A percentile compares a stretch with the other conserved stretches of the same genome.
phyloP scores from a whole-genome alignment of 2,797 vertebrate genomes.

The Coccyzus lansbergi region DNA sequence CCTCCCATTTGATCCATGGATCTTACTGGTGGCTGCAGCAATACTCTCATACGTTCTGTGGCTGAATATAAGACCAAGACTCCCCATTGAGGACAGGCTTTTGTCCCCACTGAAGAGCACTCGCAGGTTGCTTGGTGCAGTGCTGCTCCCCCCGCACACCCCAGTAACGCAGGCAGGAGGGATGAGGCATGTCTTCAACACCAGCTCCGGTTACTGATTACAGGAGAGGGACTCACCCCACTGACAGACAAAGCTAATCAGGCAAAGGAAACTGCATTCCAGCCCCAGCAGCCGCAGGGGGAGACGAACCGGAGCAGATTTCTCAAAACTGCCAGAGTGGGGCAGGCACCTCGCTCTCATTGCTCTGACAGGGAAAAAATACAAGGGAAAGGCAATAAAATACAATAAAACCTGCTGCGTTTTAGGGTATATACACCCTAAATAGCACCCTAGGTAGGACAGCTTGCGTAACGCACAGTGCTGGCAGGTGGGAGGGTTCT shows the following conservation, averaged over 20 bases:
- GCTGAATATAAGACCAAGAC: not conserved
- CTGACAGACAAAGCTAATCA: constrained; percentile 38
- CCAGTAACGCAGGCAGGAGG: not conserved
- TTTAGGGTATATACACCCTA: not conserved
- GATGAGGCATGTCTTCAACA: constrained; percentile 47
- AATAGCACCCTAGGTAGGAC: not conserved
- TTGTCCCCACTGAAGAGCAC: not conserved
- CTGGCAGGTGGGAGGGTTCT: not conserved
- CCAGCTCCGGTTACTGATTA: constrained; percentile 56
- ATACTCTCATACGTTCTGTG: not conserved
- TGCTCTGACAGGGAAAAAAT: accelerated
- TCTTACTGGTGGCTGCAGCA: not conserved
- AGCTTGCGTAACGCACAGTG: too few species aligned
- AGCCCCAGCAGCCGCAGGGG: not conserved
- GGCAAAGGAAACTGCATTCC: not conserved
- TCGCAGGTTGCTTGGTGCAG: accelerated
- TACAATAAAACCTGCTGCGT: not conserved
- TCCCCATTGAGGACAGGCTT: not conserved
- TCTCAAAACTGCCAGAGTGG: not conserved
- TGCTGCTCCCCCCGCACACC: not conserved
- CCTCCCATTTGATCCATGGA: not conserved
- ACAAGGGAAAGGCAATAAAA: not conserved
- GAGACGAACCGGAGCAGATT: not conserved
- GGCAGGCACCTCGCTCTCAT: not conserved
- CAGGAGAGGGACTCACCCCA: constrained; percentile 29